Percentiles rank a stretch among this genome's conserved stretches.
Conservation (phyloP, 2,888 invertebrate species). For the Drosophila greeni region DNA sequence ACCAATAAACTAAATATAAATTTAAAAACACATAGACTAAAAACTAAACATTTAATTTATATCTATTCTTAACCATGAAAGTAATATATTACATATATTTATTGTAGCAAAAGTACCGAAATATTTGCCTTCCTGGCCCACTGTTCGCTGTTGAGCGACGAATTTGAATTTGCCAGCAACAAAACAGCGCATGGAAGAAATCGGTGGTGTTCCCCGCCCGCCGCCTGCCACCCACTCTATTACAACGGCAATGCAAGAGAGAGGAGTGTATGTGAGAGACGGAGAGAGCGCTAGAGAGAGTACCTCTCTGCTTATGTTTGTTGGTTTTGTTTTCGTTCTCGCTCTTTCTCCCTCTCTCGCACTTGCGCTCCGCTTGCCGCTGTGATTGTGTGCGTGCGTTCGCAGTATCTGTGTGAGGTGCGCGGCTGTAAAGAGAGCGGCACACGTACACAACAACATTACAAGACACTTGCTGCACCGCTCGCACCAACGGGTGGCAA, state of each 20-base stretch:
- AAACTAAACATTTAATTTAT: no score
- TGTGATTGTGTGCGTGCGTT: constrained; percentile 12
- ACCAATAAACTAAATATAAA: no score
- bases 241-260: constrained; percentile 42
- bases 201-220: not conserved
- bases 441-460: constrained; percentile 29
- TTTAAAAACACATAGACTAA: no score
- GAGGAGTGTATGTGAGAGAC: not conserved
- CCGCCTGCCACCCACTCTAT: constrained; percentile 31
- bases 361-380: not conserved
- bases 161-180: constrained; percentile 24
- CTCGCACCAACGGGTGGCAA: constrained; percentile 52
- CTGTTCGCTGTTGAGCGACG: constrained; percentile 23
- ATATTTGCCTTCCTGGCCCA: not conserved
- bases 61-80: no score
- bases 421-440: constrained; percentile 58
- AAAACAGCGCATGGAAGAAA: constrained; percentile 15
- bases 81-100: no score
- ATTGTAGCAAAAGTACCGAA: not conserved
- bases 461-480: constrained; percentile 58
- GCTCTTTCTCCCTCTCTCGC: constrained; percentile 13
- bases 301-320: constrained; percentile 8
- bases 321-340: constrained; percentile 4
- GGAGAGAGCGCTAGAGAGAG: constrained; percentile 29
- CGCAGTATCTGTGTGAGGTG: constrained; percentile 22